Evolutionary conservation across 2,113 vertebrate species (phyloP), one percentile per base, ranked within the genome.

Genomic region (Alligator sinensis): DNA sequence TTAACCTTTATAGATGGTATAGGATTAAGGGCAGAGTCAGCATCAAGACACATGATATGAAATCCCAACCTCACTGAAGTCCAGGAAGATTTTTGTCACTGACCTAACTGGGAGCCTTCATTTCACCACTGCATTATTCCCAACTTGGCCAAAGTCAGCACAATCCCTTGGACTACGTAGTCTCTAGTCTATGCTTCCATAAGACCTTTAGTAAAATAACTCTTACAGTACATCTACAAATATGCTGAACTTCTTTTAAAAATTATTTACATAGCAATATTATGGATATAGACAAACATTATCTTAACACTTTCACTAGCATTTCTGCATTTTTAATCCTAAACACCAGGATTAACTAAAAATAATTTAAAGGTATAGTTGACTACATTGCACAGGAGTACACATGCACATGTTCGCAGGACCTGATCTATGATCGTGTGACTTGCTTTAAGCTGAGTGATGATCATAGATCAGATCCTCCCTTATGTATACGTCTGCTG

Each of bases 311-410:
- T 82, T 68, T 89, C 80, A 89, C 74, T 55, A 89, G 84, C 28
- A 2, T 18, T 55, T 3, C 30, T 80, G n/a, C 55, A 10, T 70
- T 86, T 92, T 55, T 8, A 84, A 22, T 47, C 87, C 87, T 28
- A 95, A 89, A 66, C 11, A 2, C 0, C 88, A 91, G 87, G 59
- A 4, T 64, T 90, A 64, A 86, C 70, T 90, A 88, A 95, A 89
- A 84, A 24, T 3, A 66, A 82, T 91, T 84, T 47, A 91, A 93
- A 89, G 19, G 78, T 86, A 66, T 82, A 80, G 30, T 80, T 94
- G 83, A 54, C 79, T 77, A 91, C n/a, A 76, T 4, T 88, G 87
- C 47, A 80, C 64, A 95, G 66, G 74, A 94, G 92, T 84, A 88
- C 86, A 38, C 19, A 21, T 60, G 11, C 59, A 60, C 47, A 60